Conservation (phyloP, 2,113 vertebrate genomes). For the Ceratotherium simum region DNA sequence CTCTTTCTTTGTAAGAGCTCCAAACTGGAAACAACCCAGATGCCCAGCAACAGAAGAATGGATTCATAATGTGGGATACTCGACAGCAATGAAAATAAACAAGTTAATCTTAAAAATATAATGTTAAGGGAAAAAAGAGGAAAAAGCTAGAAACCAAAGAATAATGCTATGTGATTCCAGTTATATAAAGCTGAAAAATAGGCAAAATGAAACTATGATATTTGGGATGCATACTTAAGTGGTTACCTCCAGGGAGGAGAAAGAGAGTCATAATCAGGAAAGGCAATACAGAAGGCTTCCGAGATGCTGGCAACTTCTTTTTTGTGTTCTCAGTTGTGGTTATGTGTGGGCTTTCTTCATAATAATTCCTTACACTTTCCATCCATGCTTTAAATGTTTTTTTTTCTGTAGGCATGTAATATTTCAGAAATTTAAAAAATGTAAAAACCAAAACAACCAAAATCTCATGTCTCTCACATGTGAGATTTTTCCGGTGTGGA, state of each 20-base stretch:
- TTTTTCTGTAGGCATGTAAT: not conserved
- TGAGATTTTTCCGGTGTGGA: not conserved
- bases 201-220: not conserved
- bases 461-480: not conserved
- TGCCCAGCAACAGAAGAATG: not conserved
- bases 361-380: not conserved
- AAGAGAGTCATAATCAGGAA: not conserved
- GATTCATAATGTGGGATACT: not conserved
- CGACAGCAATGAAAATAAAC: not conserved
- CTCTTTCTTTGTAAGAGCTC: too few relatives aligned
- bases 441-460: not conserved
- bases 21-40: not conserved
- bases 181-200: not conserved
- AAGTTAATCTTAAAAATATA: not conserved
- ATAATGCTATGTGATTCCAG: not conserved
- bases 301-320: not conserved
- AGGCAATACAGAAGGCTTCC: not conserved
- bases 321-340: not conserved
- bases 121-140: not conserved
- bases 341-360: not conserved
- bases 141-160: not conserved
- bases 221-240: too few relatives aligned
- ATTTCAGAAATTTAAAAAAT: slow-evolving; percentile 12
- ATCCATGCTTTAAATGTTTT: not conserved
- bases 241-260: not conserved